These are phyloP conservation scores for Progne subis DNA, from an alignment of 2,113 vertebrate species.

Conservation along the genomic window DNA sequence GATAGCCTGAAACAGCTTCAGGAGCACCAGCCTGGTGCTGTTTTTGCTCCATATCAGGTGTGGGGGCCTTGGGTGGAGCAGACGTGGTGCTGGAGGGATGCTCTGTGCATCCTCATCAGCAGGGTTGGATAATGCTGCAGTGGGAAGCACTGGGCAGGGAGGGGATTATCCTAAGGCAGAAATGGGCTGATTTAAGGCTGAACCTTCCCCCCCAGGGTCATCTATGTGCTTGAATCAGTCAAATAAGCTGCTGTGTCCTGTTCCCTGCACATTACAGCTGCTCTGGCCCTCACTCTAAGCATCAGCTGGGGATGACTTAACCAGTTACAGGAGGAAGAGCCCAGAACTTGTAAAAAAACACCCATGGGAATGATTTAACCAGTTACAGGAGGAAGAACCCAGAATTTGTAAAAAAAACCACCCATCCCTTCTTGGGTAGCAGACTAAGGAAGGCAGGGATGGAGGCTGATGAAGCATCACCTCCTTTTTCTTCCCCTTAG, in stretches of 20 bases:
- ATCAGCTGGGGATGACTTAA: neutral
- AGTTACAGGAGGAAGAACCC: neutral
- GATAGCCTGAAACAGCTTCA: accelerated
- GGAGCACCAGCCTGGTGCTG: neutral
- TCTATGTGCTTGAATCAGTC: neutral
- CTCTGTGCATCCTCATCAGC: neutral
- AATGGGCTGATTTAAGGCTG: neutral
- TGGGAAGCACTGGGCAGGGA: neutral
- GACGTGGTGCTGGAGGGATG: neutral
- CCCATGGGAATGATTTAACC: neutral
- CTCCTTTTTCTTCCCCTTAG: neutral
- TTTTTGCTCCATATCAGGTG: neutral
- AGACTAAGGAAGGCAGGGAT: neutral
- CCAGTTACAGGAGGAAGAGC: neutral
- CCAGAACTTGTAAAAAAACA: neutral
- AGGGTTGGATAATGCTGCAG: neutral
- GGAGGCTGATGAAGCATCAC: neutral
- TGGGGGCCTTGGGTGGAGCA: neutral
- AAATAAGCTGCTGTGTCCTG: neutral
- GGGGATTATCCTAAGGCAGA: neutral
- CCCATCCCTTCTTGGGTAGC: neutral
- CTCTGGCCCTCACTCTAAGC: neutral
- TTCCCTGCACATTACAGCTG: neutral
- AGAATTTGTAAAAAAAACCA: neutral
- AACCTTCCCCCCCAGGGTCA: neutral